Evolutionary conservation across 1,140 invertebrate genomes (phyloP).

Genomic region (Drosophila setifemur): DNA sequence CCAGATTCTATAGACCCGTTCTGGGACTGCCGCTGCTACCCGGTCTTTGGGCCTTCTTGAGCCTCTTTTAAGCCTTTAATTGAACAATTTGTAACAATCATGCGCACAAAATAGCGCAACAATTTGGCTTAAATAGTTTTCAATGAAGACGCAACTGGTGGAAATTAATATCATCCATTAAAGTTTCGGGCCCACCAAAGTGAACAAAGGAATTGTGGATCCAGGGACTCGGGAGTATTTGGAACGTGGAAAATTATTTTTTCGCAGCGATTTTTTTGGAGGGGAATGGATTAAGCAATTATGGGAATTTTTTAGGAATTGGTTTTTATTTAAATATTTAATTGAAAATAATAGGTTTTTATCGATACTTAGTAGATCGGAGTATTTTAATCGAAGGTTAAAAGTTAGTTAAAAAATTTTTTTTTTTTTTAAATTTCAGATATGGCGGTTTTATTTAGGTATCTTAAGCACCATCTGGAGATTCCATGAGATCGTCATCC

Average conservation of each 20-base stretch:
- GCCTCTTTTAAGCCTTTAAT: slow-evolving; percentile 71
- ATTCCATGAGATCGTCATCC: no score
- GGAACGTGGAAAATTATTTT: slow-evolving; percentile 35
- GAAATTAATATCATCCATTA: slow-evolving; percentile 63
- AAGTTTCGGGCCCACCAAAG: slow-evolving; percentile 42
- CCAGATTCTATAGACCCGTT: background rate
- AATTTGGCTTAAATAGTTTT: slow-evolving; percentile 80
- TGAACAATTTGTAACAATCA: slow-evolving; percentile 81
- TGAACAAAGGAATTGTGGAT: slow-evolving; percentile 35
- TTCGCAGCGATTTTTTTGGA: background rate
- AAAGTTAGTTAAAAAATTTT: no score
- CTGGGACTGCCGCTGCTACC: no score
- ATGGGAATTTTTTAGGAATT: background rate
- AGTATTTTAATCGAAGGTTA: no score
- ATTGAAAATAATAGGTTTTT: no score
- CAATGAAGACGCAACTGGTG: slow-evolving; percentile 64
- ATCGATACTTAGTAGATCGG: no score
- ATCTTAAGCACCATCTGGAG: no score
- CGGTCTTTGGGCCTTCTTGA: slow-evolving; percentile 17
- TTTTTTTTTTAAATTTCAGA: no score
- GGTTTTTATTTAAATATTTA: no score
- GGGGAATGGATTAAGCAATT: background rate
- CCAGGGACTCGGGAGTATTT: background rate
- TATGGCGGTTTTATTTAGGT: no score
- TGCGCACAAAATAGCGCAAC: slow-evolving; percentile 79